A percentile compares a stretch with the other conserved stretches of the same genome.
Evolutionary conservation across 2,797 vertebrate species (phyloP).

Genomic region (Oreonectes daqikongensis): DNA sequence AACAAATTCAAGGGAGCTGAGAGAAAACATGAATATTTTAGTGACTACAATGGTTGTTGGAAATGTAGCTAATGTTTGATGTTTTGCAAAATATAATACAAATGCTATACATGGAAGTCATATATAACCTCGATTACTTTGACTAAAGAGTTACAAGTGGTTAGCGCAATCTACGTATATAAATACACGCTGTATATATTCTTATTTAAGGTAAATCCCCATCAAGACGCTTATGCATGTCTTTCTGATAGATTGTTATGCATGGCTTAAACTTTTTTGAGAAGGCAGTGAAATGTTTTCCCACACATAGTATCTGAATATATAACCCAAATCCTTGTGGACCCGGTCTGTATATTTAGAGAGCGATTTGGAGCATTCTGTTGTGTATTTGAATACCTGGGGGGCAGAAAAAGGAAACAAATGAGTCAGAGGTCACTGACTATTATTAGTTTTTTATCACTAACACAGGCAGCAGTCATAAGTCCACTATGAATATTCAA

Average conservation of each 20-base stretch:
- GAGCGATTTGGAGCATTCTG: slow-evolving; percentile 24
- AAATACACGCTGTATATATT: no score
- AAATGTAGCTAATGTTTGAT: no score
- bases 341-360: slow-evolving; percentile 21
- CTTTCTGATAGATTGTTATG: slow-evolving; percentile 15
- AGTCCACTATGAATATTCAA: slow-evolving; percentile 39
- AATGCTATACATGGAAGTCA: neutral
- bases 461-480: slow-evolving; percentile 13
- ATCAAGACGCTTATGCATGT: slow-evolving; percentile 3
- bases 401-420: slow-evolving; percentile 32
- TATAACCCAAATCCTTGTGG: slow-evolving; percentile 8
- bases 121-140: neutral
- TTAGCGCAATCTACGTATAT: no score
- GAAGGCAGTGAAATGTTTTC: slow-evolving; percentile 9
- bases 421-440: slow-evolving; percentile 48
- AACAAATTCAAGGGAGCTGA: no score
- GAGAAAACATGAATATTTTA: no score
- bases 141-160: neutral
- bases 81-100: neutral
- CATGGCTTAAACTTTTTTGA: slow-evolving; percentile 22
- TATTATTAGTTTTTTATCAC: slow-evolving; percentile 44
- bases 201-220: neutral
- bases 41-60: no score
- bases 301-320: slow-evolving; percentile 20
- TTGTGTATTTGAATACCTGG: slow-evolving; percentile 33